Evolutionary conservation across 2,888 invertebrate genomes (phyloP).

Genomic region (Hipparchia sbordonii): DNA sequence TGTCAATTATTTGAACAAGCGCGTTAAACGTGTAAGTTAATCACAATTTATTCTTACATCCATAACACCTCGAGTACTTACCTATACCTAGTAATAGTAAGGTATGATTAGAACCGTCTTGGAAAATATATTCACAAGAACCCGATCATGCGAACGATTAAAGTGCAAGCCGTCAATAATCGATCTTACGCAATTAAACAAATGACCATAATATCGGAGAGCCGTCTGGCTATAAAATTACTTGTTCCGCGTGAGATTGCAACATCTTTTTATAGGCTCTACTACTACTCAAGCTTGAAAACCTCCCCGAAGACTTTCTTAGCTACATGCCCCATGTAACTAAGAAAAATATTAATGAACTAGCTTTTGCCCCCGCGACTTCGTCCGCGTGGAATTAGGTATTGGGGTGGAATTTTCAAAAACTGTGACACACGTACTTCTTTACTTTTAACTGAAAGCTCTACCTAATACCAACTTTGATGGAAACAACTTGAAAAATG

Average conservation of each 20-base stretch:
- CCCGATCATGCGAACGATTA: constrained; percentile 50
- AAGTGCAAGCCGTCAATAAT: constrained; percentile 56
- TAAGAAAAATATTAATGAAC: neutral
- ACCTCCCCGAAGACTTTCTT: constrained; percentile 43
- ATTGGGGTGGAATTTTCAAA: no score
- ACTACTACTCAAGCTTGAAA: constrained; percentile 51
- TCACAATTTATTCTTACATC: constrained; percentile 5
- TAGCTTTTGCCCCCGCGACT: no score
- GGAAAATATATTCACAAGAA: constrained; percentile 32
- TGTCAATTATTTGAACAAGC: neutral
- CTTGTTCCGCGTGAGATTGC: constrained; percentile 69
- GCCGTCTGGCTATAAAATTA: constrained; percentile 60
- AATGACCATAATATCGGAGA: constrained; percentile 55
- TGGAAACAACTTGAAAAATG: no score
- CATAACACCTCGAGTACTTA: neutral
- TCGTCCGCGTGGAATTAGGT: no score
- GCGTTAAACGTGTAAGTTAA: neutral
- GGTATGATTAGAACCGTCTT: constrained; percentile 7
- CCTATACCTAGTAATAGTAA: neutral
- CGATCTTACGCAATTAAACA: constrained; percentile 69
- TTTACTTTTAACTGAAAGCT: no score
- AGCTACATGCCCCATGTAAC: neutral
- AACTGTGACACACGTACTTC: no score
- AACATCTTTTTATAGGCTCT: constrained; percentile 65
- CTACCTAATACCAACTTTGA: no score